A percentile compares a stretch with the other conserved stretches of the same genome.
These are phyloP conservation scores for Chalcosyrphus nemorum DNA, from an alignment of 2,888 invertebrate species.

Conservation along the genomic window DNA sequence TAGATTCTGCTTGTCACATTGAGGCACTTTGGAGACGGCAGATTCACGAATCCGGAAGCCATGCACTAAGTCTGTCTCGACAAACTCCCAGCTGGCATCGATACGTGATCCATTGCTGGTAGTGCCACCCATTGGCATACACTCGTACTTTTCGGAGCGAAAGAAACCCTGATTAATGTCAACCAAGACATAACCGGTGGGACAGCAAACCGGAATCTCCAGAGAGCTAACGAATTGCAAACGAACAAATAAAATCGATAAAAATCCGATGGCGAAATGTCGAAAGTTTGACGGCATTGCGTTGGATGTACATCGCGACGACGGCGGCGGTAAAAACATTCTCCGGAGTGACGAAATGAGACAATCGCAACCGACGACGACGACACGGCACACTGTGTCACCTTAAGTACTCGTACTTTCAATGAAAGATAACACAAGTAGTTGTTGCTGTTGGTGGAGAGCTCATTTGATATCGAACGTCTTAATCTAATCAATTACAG, in stretches of 20 bases:
- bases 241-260: conserved; percentile 14
- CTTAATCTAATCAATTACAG: conserved; percentile 66
- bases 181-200: conserved; percentile 44
- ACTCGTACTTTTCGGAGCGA: conserved; percentile 54
- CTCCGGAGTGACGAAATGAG: conserved; percentile 1
- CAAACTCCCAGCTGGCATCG: conserved; percentile 27
- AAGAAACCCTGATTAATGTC: conserved; percentile 45
- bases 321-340: conserved; percentile 39
- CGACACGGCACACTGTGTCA: not conserved
- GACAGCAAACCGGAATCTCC: conserved; percentile 63
- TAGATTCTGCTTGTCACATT: conserved; percentile 51
- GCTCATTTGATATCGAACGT: conserved; percentile 33
- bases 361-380: not conserved
- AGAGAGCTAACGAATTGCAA: conserved; percentile 16
- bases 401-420: not conserved
- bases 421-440: conserved; percentile 17
- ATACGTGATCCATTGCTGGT: conserved; percentile 28
- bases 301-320: conserved; percentile 6
- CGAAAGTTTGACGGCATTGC: conserved; percentile 19
- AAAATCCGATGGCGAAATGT: conserved; percentile 18
- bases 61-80: conserved; percentile 41
- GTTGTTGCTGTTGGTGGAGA: not conserved
- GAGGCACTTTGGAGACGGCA: conserved; percentile 39
- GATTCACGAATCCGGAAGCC: conserved; percentile 55
- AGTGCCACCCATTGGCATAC: not conserved